Conservation (phyloP, 2,113 vertebrate species). For the Macquaria ambigua region DNA sequence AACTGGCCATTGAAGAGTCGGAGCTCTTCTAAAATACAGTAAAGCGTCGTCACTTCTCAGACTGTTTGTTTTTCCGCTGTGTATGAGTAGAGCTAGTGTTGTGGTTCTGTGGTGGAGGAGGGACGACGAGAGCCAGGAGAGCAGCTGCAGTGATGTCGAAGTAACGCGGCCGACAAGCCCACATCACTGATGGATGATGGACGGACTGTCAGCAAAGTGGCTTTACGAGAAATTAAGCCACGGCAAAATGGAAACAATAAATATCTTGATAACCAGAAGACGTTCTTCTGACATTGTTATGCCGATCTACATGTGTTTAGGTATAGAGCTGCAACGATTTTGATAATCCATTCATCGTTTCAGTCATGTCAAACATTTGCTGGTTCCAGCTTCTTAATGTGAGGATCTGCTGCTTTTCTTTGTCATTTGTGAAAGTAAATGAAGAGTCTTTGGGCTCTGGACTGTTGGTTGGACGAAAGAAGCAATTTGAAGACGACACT, state of each 20-base stretch:
- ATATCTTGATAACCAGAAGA: conserved; percentile 17
- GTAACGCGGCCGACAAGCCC: conserved; percentile 21
- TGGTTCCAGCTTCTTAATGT: too few species aligned
- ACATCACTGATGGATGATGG: conserved; percentile 45
- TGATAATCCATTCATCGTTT: too few species aligned
- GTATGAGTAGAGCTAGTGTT: conserved; percentile 24
- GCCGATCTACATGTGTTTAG: background rate
- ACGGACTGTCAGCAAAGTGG: conserved; percentile 51
- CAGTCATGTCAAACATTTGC: too few species aligned
- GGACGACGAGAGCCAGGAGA: conserved; percentile 30
- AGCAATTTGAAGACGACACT: too few species aligned
- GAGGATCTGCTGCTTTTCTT: too few species aligned
- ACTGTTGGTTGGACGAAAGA: too few species aligned
- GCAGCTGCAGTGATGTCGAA: conserved; percentile 47
- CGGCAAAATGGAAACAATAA: background rate
- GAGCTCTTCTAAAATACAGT: conserved; percentile 38
- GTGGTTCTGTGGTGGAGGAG: conserved; percentile 31
- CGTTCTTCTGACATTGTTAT: background rate
- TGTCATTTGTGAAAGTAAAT: too few species aligned
- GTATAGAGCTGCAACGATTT: background rate
- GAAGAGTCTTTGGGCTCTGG: too few species aligned
- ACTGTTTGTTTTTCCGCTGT: conserved; percentile 14
- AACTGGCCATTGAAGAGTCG: conserved; percentile 20
- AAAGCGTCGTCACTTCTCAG: conserved; percentile 39
- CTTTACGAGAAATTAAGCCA: conserved; percentile 19